phyloP scores from a whole-genome alignment of 2,888 invertebrate genomes.

The Drosophila lacicola region DNA sequence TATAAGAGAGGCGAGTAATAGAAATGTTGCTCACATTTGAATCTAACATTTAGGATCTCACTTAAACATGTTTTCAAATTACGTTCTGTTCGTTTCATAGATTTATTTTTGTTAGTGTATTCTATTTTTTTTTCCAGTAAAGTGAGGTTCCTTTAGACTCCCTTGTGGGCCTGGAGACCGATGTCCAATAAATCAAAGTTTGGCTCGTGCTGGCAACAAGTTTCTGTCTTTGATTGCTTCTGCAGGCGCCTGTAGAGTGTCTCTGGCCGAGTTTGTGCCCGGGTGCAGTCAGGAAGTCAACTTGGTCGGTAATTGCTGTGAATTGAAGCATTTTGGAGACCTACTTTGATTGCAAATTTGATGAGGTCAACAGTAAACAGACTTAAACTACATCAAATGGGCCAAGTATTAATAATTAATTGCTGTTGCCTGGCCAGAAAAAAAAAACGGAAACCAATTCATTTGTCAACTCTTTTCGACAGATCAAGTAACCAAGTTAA shows the following conservation, averaged over 20 bases:
- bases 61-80: no score
- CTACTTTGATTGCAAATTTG: slow-evolving; percentile 16
- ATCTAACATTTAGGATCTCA: no score
- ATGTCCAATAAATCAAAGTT: slow-evolving; percentile 36
- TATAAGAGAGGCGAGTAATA: no score
- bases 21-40: no score
- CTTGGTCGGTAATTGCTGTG: slow-evolving; percentile 5
- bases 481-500: background rate
- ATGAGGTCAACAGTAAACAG: slow-evolving; percentile 7
- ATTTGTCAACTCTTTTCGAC: background rate
- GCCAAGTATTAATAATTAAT: background rate
- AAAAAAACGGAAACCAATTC: background rate
- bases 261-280: background rate
- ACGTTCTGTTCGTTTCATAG: no score
- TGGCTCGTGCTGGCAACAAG: slow-evolving; percentile 20
- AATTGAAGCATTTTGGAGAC: slow-evolving; percentile 4
- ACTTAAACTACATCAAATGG: background rate
- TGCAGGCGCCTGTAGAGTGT: background rate
- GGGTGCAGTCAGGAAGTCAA: slow-evolving; percentile 10
- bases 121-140: background rate
- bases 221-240: slow-evolving; percentile 20
- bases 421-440: background rate
- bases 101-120: no score
- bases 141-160: background rate
- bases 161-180: background rate